phyloP scores from a whole-genome alignment of 1,140 invertebrate species.

The Heliconius congener region DNA sequence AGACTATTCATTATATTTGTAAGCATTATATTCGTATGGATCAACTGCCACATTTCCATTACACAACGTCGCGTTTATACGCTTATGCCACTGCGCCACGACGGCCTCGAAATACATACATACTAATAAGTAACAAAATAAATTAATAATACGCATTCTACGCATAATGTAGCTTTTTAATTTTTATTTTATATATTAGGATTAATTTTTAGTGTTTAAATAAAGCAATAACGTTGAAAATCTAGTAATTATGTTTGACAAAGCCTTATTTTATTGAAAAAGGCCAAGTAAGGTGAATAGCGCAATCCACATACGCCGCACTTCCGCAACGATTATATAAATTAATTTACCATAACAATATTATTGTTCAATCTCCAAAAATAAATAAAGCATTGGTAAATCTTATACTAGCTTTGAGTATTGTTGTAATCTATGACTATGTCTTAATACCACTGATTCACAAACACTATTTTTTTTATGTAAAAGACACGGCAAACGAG shows the following conservation, averaged over 20 bases:
- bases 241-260: constrained; percentile 18
- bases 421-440: background rate
- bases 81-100: too few species aligned
- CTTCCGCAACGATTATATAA: constrained; percentile 39
- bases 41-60: too few species aligned
- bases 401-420: background rate
- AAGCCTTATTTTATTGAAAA: constrained; percentile 31
- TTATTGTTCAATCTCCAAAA: constrained; percentile 24
- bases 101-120: too few species aligned
- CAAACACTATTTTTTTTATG: too few species aligned
- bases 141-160: too few species aligned
- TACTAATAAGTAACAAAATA: too few species aligned
- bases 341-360: constrained; percentile 33
- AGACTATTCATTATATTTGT: too few species aligned
- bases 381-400: background rate
- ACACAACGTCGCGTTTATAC: too few species aligned
- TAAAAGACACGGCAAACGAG: too few species aligned
- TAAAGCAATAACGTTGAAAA: background rate
- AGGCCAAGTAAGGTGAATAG: constrained; percentile 31
- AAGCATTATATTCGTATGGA: too few species aligned
- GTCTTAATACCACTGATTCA: too few species aligned
- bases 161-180: background rate
- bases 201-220: background rate
- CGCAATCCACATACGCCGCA: constrained; percentile 19
- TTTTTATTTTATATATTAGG: background rate